Evolutionary conservation across 2,797 vertebrate species (phyloP), one percentile per base, ranked within the genome.

Genomic region (Leontopithecus rosalia): DNA sequence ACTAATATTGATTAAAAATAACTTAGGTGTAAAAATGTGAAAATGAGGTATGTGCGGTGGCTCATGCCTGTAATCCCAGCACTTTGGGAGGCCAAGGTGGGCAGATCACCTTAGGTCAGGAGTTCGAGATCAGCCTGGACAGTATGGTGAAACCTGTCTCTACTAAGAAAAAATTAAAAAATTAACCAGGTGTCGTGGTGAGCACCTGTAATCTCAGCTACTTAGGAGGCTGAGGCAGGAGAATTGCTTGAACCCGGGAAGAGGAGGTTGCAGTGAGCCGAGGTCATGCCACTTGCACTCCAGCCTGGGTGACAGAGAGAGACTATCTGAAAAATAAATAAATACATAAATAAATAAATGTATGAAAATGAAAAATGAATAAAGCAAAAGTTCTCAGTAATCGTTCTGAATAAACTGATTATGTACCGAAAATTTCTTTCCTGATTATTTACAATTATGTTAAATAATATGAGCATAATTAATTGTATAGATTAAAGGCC

Each of bases 1-100:
- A 95, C 79, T 95, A 91, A 46, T 64, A 33, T 36, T 39, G 13
- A 90, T 79, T 97, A 10, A 85, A 48, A 95, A 75, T 93, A 94
- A 81, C 30, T 93, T 67, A 70, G 7, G 33, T 89, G 1, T 90
- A 67, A 58, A 58, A 52, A 26, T 52, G 86, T 67, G 64, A 67
- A 67, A 67, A 67, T n/a, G 64, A 67, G 33, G 7, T 67, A 4
- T 1, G 33, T 67, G 33, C 64, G 1, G 33, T n/a, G 33, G 64
- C 15, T 67, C 33, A 67, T 67, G 33, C 3, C 64, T 67, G 33
- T 67, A n/a, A n/a, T 67, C 64, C 64, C 30, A 67, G 17, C 64
- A 67, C 33, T 67, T 67, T 67, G 64, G 33, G 33, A n/a, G 64
- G 64, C 33, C 1, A 4, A 67, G 33, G 64, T 2, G 15, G 33